Base-by-base conservation (phyloP, 2,797 vertebrate genomes). In the Chrosomus eos region DNA sequence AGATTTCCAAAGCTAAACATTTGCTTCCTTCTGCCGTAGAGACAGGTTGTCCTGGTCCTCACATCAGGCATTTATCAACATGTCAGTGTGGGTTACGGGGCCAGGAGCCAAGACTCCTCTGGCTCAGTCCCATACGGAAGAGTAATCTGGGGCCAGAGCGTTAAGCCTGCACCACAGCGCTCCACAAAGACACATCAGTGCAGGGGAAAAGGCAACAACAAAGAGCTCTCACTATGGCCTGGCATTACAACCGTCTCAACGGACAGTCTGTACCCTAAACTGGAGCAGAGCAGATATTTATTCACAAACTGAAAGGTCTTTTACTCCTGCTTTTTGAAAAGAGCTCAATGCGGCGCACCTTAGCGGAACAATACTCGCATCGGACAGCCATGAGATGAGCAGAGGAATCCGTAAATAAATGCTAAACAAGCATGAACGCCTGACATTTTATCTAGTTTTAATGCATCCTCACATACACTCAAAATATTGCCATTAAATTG, bases 51-150 rank as follows among this genome's bases (percentile, higher is more conserved):
- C 89, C 91, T 87, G 88, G 89, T 93, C 89, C 45, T 85, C 86
- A 91, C 91, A 92, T 91, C 92, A 92, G 88, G 88, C 93, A 94
- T 93, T 93, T 91, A 94, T 95, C 94, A 94, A 91, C 87, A 91
- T 94, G 93, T 93, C 94, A 92, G 89, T 89, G 88, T 88, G 90
- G 91, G 91, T 93, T 95, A 92, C 92, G 90, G 91, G 91, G 90
- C 75, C 82, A 40, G 82, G 90, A 85, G 93, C 91, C 91, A 91
- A 81, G 89, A 88, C 89, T 87, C 91, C 90, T 91, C 89, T 87
- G 92, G 62, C 62, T 64, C 62, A 4, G 62, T 31, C 62, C 62
- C 62, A 64, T 64, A 31, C 62, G 62, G 62, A 64, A 64, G 62
- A 64, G 62, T 64, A 64, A 64, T 64, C 62, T 64, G 62, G 62